Base-by-base conservation (phyloP, 2,888 invertebrate genomes). In the Erebia palarica region DNA sequence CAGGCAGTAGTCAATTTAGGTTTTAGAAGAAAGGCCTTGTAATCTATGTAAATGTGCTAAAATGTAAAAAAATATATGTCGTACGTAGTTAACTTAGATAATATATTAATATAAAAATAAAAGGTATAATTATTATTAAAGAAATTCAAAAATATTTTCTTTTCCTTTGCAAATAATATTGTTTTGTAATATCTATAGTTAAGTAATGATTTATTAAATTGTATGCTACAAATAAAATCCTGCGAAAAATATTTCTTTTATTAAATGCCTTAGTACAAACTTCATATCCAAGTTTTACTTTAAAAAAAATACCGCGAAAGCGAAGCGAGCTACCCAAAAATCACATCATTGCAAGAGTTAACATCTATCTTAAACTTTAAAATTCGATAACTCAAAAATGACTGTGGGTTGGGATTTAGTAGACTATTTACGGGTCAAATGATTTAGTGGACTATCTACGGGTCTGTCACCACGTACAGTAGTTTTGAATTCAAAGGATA, bases 41-140 rank as follows among this genome's bases (percentile, higher is more conserved):
- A 89, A 87, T 89, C 84, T 90, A 89, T 91, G 89, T 91, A 92
- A 90, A 91, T 84, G 80, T 88, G 88, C 84, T 83, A 85, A 85
- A 78, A 81, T 90, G 89, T 91, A 89, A 85, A 88, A 89, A 87
- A 21, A 58, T 57, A 79, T 85, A 81, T 79, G 79, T 85, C 82
- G 79, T 84, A 86, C 75, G 78, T 89, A 90, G 85, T 82, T 81
- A 42, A 42, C 82, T 81, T 88, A 88, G 84, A 36, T 36, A 85
- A 84, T 77, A 75, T 65, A 77, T 76, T 75, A 77, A 78, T 77
- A 80, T 77, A 80, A 80, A 81, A 78, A 51, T 59, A 49, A 59
- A 68, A 49, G 10, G 47, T 82, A 63, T 61, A 18, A 21, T 57
- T 16, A 57, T 57, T 58, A 63, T 80, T 82, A 82, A 82, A 85